Evolutionary conservation across 2,888 invertebrate species (phyloP).

Genomic region (Smittia aterrima): DNA sequence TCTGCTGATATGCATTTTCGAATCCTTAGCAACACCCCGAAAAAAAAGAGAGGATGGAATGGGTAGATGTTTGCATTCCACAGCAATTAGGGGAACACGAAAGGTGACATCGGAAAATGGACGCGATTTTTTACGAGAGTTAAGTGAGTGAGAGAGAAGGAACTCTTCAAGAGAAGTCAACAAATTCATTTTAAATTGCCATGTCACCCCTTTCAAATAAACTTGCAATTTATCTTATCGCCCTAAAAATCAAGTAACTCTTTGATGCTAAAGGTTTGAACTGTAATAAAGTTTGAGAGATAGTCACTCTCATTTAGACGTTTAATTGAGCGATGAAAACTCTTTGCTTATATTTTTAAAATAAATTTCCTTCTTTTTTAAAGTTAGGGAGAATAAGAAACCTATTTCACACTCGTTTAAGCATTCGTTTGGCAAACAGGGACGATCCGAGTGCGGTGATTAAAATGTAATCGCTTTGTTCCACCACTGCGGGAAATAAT

Average conservation of each 20-base stretch:
- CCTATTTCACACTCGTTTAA: background rate
- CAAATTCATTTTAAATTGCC: background rate
- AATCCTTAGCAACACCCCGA: conserved; percentile 3
- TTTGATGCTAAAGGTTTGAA: background rate
- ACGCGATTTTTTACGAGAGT: too few relatives aligned
- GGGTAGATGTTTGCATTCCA: too few relatives aligned
- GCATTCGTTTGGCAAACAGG: background rate
- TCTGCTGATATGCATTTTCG: background rate
- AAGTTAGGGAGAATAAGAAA: background rate
- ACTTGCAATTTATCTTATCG: background rate
- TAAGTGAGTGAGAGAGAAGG: too few relatives aligned
- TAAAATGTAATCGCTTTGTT: background rate
- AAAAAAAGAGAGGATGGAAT: background rate
- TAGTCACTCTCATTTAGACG: background rate
- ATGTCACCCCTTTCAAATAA: background rate
- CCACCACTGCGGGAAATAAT: conserved; percentile 38
- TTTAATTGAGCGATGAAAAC: background rate
- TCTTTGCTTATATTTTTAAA: background rate
- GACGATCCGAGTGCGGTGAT: too few relatives aligned
- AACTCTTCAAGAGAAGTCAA: too few relatives aligned
- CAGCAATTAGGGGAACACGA: too few relatives aligned
- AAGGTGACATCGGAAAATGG: too few relatives aligned
- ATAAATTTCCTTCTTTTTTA: background rate
- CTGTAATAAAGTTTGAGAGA: background rate
- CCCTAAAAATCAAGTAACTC: background rate